Base-by-base conservation (phyloP, 2,797 vertebrate genomes). In the Sandelia bainsii region DNA sequence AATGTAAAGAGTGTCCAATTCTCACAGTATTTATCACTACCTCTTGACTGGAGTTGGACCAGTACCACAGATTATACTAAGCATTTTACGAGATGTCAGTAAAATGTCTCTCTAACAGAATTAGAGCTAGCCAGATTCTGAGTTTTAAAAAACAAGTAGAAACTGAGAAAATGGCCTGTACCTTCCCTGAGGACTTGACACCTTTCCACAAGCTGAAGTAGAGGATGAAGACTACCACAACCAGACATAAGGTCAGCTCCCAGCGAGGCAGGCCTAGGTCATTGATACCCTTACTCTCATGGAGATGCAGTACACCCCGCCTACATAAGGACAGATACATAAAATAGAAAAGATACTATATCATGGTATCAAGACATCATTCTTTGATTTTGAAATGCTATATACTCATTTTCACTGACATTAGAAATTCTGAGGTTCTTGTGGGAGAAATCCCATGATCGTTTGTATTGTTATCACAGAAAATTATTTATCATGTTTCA, bases 191-290 rank as follows among this genome's bases (percentile, higher is more conserved):
- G 3, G 98, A 98, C 91, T 98, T 99, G 88, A 99, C 97, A 1
- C 98, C 98, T 94, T 99, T 99, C 97, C 98, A 99, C 63, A 99
- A 92, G 87, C 97, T 99, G 89, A 99, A 99, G 92, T 96, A 99
- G 73, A 99, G 94, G 81, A 98, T 94, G 79, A 99, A 92, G 56
- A 98, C 93, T 12, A 99, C 97, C 29, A 94, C 90, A 39, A 98
- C 81, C 42, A 99, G 95, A 77, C 98, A 99, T 69, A 99, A 81
- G 17, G 86, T 69, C 49, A 99, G 93, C 17, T 98, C 94, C 98
- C 97, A 99, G 82, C 96, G 96, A 13, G 98, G 98, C 64, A 93
- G 75, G 25, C 97, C 97, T 46, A 99, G 92, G 90, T 99, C 96
- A 0, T 96, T 87, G 79, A 99, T 98, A 3, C 98, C 98, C 3